These are phyloP conservation scores for Chouioia cunea DNA, from an alignment of 2,888 invertebrate genomes.

Conservation along the genomic window DNA sequence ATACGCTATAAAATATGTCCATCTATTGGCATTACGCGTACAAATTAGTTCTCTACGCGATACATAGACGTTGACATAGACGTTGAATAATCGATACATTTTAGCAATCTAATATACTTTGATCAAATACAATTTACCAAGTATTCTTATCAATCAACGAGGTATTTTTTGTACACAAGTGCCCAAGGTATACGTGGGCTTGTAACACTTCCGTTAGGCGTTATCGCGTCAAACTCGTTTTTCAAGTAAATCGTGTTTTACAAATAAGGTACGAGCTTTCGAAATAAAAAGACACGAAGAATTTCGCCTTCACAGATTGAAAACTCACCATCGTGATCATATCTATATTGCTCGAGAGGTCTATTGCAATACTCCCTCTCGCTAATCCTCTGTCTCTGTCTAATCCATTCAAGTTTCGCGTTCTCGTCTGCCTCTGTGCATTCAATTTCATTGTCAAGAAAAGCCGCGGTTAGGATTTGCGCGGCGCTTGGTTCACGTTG, in stretches of 20 bases:
- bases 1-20: conserved; percentile 3
- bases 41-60: no score
- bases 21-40: no score
- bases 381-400: conserved; percentile 14
- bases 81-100: conserved; percentile 2
- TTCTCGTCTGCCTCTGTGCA: conserved; percentile 49
- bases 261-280: no score
- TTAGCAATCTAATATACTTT: not conserved
- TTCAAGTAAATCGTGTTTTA: conserved; percentile 1
- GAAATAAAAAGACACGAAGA: no score
- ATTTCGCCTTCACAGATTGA: not conserved
- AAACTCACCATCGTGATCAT: conserved; percentile 19
- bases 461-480: conserved; percentile 60
- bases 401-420: conserved; percentile 37
- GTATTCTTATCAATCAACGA: no score
- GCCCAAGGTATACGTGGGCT: no score
- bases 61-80: not conserved
- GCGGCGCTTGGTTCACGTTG: conserved; percentile 58
- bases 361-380: conserved; percentile 5
- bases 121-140: not conserved
- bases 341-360: conserved; percentile 15
- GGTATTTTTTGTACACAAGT: no score
- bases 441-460: conserved; percentile 61
- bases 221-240: conserved; percentile 5
- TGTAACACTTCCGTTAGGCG: no score